Percentiles rank a stretch among this genome's conserved stretches.
Conservation (phyloP, 2,888 invertebrate species). For the Plagodis dolabraria region DNA sequence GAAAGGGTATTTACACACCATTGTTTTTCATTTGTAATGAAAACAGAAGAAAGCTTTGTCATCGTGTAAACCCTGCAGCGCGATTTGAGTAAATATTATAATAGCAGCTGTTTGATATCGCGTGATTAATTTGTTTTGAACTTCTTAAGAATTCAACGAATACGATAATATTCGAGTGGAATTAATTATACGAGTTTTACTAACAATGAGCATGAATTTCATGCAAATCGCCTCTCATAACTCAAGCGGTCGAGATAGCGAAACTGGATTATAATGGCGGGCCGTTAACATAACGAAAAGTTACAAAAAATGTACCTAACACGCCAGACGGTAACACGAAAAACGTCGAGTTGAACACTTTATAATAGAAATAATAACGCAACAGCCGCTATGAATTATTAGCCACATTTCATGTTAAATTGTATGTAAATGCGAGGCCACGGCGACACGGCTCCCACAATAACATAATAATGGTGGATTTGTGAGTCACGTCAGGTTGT, state of each 20-base stretch:
- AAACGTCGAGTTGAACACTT: conserved; percentile 76
- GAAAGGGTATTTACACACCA: conserved; percentile 54
- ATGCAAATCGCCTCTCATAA: conserved; percentile 61
- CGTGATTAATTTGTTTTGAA: conserved; percentile 58
- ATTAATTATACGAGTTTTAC: conserved; percentile 56
- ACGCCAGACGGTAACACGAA: conserved; percentile 70
- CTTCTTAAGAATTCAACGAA: conserved; percentile 48
- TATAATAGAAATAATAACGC: conserved; percentile 82
- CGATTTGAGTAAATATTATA: conserved; percentile 41
- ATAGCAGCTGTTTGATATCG: conserved; percentile 38
- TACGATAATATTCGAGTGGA: conserved; percentile 52
- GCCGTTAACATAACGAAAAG: conserved; percentile 66
- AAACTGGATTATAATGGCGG: conserved; percentile 58
- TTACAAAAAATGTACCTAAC: conserved; percentile 56
- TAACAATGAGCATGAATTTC: conserved; percentile 48
- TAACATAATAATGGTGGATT: conserved; percentile 84
- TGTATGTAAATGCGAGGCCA: conserved; percentile 82
- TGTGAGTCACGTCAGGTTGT: conserved; percentile 84
- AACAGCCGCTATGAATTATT: conserved; percentile 79
- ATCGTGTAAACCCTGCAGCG: conserved; percentile 39
- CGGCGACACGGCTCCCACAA: conserved; percentile 81
- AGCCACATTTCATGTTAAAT: conserved; percentile 84
- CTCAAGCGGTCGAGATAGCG: conserved; percentile 54
- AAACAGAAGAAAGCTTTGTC: conserved; percentile 40
- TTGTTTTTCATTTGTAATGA: conserved; percentile 34